These are phyloP conservation scores for Cyprinodon diabolis DNA, from an alignment of 2,797 vertebrate genomes.

Conservation along the genomic window DNA sequence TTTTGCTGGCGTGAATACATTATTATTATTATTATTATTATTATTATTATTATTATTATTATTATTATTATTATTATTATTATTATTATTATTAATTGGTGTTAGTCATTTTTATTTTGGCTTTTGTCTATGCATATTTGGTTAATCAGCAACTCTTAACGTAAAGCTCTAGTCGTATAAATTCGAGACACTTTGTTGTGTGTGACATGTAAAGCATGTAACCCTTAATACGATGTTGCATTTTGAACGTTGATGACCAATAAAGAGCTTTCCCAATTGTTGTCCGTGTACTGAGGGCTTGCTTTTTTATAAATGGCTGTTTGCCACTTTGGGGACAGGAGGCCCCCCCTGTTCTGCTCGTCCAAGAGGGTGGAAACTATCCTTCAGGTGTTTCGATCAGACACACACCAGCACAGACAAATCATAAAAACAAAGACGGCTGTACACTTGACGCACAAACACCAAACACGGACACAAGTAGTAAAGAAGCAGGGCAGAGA, in stretches of 20 bases:
- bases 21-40: slow-evolving; percentile 33
- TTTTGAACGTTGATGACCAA: slow-evolving; percentile 97
- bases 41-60: slow-evolving; percentile 62
- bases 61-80: slow-evolving; percentile 57
- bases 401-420: slow-evolving; percentile 62
- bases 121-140: slow-evolving; percentile 94
- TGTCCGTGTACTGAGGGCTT: slow-evolving; percentile 94
- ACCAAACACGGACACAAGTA: slow-evolving; percentile 49
- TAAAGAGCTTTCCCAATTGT: slow-evolving; percentile 99
- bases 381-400: slow-evolving; percentile 67
- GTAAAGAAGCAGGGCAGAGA: slow-evolving; percentile 77
- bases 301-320: slow-evolving; percentile 81
- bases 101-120: slow-evolving; percentile 78
- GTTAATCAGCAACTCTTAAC: slow-evolving; percentile 81
- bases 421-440: slow-evolving; percentile 25
- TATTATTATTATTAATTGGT: slow-evolving; percentile 69
- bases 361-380: slow-evolving; percentile 59
- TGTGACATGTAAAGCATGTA: slow-evolving; percentile 99
- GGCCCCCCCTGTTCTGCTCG: slow-evolving; percentile 65
- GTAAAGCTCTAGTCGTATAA: slow-evolving; percentile 76
- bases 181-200: slow-evolving; percentile 93
- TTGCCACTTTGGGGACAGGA: slow-evolving; percentile 68
- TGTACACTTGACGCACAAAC: slow-evolving; percentile 39
- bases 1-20: slow-evolving; percentile 80
- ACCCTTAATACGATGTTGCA: slow-evolving; percentile 98